phyloP scores from a whole-genome alignment of 2,797 vertebrate species.

The Sylvia borin region DNA sequence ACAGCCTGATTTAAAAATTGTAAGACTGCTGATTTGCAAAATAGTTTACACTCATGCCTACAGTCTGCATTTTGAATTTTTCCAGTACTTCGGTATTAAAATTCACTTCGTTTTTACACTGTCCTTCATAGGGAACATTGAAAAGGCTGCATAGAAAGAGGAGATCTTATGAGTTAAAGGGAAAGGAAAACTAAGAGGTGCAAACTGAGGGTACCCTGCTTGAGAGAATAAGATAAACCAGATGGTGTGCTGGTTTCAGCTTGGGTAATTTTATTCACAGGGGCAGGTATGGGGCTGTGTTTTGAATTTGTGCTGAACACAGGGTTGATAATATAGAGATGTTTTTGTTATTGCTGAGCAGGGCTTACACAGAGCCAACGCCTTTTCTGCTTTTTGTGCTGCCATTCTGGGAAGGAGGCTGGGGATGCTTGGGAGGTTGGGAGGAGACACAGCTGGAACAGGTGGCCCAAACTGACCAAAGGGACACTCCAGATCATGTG shows the following conservation, averaged over 20 bases:
- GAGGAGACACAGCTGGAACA: background rate
- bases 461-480: background rate
- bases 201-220: background rate
- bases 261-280: background rate
- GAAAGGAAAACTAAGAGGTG: background rate
- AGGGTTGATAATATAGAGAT: background rate
- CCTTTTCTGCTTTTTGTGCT: fast-evolving
- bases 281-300: background rate
- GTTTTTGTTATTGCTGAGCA: background rate
- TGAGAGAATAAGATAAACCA: background rate
- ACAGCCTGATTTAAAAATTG: background rate
- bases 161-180: background rate
- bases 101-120: conserved; percentile 38
- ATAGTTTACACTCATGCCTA: conserved; percentile 28
- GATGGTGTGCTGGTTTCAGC: background rate
- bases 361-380: background rate
- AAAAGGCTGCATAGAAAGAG: background rate
- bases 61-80: conserved; percentile 46
- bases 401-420: fast-evolving
- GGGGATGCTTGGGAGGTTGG: fast-evolving
- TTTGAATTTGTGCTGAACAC: background rate
- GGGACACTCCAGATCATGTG: background rate
- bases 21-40: conserved; percentile 52
- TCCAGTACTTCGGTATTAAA: conserved; percentile 4
- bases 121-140: conserved; percentile 16